Evolutionary conservation across 2,888 invertebrate genomes (phyloP).

Genomic region (Leptura quadrifasciata): DNA sequence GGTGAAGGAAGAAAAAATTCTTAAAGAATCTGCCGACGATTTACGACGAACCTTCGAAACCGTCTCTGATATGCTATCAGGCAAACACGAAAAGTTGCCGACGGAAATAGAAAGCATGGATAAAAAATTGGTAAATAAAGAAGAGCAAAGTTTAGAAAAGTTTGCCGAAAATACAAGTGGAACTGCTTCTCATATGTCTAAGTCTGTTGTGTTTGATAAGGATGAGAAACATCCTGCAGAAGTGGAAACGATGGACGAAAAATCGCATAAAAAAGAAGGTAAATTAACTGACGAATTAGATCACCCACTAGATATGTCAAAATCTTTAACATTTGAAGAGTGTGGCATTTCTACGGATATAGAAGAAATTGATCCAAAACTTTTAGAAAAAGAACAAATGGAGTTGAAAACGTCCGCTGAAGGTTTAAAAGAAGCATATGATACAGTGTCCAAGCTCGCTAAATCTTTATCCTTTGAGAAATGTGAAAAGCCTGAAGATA

Average conservation of each 20-base stretch:
- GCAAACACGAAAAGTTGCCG: constrained; percentile 19
- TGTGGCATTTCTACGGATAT: constrained; percentile 17
- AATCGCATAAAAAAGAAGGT: not conserved
- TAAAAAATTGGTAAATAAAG: constrained; percentile 53
- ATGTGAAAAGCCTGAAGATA: constrained; percentile 44
- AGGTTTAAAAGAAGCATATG: constrained; percentile 38
- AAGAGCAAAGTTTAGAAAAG: constrained; percentile 48
- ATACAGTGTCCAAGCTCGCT: constrained; percentile 43
- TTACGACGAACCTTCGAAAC: not conserved
- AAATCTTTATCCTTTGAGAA: constrained; percentile 52
- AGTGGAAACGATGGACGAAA: not conserved
- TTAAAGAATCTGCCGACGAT: not conserved
- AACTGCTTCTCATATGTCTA: constrained; percentile 38
- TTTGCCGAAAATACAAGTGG: constrained; percentile 40
- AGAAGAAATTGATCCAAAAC: constrained; percentile 11
- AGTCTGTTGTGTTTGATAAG: constrained; percentile 12
- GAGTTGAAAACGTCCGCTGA: constrained; percentile 39
- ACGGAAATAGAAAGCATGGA: constrained; percentile 38
- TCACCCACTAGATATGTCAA: not conserved
- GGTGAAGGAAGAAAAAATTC: not conserved
- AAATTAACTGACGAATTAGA: not conserved
- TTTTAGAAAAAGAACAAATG: constrained; percentile 20
- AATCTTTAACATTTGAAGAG: constrained; percentile 10
- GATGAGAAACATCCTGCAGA: not conserved
- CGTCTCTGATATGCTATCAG: not conserved